Evolutionary conservation across 2,797 vertebrate species (phyloP).

Genomic region (Coilia nasus): DNA sequence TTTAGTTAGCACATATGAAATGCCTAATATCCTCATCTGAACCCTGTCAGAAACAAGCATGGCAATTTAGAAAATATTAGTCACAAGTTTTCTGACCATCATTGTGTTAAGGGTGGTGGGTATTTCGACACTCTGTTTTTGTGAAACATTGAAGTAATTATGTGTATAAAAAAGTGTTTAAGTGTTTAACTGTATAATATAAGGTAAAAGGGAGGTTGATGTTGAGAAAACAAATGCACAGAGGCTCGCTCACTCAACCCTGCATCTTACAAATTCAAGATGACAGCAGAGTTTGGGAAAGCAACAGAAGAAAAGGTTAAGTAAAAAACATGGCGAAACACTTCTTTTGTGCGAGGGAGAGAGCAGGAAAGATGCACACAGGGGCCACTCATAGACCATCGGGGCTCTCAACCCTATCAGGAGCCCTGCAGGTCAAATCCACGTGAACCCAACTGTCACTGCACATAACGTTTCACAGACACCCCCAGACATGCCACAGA

Average conservation of each 20-base stretch:
- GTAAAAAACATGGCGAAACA: not conserved
- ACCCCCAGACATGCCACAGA: not conserved
- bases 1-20: no score
- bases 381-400: not conserved
- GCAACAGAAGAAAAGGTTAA: conserved; percentile 22
- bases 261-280: not conserved
- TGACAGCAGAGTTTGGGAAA: not conserved
- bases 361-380: not conserved
- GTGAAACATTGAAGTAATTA: not conserved
- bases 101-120: not conserved
- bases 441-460: conserved; percentile 37
- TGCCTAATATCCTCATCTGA: no score
- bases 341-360: conserved; percentile 26
- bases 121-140: conserved; percentile 1
- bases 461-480: conserved; percentile 15
- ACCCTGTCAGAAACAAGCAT: not conserved
- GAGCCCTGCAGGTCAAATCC: conserved; percentile 29
- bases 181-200: not conserved
- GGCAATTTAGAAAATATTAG: conserved; percentile 15
- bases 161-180: not conserved
- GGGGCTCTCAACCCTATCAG: not conserved
- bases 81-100: not conserved
- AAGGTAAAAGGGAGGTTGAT: conserved; percentile 2
- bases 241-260: not conserved
- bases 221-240: not conserved